Conservation (phyloP, 1,140 invertebrate species). For the Mylabris phalerata region DNA sequence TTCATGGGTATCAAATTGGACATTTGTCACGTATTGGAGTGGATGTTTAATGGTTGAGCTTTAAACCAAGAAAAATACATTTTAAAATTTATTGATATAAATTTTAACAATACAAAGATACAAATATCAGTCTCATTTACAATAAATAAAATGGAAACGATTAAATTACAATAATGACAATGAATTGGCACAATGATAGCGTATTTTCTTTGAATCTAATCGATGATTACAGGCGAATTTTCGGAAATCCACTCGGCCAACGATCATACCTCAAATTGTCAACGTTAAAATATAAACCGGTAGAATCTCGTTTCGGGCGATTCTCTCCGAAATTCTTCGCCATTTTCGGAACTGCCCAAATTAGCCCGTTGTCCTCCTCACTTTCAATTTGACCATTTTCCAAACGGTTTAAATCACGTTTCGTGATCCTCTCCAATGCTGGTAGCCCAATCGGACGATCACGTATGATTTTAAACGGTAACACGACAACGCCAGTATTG, state of each 20-base stretch:
- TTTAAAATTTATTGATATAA: no score
- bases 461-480: no score
- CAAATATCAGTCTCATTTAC: conserved; percentile 9
- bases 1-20: background rate
- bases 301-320: background rate
- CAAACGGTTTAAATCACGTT: background rate
- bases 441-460: no score
- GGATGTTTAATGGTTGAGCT: no score
- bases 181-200: background rate
- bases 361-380: background rate
- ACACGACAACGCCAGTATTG: no score
- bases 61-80: no score
- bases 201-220: background rate
- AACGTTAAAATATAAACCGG: background rate
- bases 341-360: background rate
- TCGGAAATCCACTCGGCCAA: background rate
- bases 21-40: no score
- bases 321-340: background rate
- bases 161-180: background rate
- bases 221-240: background rate
- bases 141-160: background rate
- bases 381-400: background rate
- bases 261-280: conserved; percentile 4
- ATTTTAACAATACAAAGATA: background rate
- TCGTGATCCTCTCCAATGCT: no score